A percentile compares a stretch with the other conserved stretches of the same genome.
phyloP scores from a whole-genome alignment of 2,113 vertebrate species.

The Potamarius usumacintae region DNA sequence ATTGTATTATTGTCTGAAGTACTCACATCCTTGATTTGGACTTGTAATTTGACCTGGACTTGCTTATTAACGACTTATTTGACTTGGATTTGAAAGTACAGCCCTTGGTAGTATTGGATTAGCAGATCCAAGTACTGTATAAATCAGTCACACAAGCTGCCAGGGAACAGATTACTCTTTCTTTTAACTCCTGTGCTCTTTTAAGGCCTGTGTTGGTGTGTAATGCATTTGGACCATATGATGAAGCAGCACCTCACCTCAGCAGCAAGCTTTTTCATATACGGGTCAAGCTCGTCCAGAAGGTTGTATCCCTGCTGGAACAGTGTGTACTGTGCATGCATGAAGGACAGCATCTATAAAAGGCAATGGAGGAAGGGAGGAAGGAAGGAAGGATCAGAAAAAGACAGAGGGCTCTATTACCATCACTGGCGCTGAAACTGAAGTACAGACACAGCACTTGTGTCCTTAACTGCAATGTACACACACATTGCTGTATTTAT shows the following conservation, averaged over 20 bases:
- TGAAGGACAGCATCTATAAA: slow-evolving; percentile 92
- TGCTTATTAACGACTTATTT: neutral
- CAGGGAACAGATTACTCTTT: slow-evolving; percentile 16
- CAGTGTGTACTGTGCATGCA: slow-evolving; percentile 94
- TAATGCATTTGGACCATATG: neutral
- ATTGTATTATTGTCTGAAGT: neutral
- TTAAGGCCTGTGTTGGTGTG: neutral
- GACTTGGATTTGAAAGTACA: neutral
- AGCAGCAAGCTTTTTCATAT: slow-evolving; percentile 91
- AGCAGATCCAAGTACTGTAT: neutral
- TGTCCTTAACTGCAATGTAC: neutral
- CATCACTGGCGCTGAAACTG: slow-evolving; percentile 8
- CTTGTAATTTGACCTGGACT: neutral
- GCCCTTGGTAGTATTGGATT: neutral
- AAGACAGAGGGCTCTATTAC: neutral
- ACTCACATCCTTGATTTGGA: neutral
- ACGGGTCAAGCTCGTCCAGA: slow-evolving; percentile 89
- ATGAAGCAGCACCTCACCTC: slow-evolving; percentile 74
- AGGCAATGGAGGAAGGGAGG: neutral
- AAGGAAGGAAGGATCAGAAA: neutral
- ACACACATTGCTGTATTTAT: too few relatives aligned
- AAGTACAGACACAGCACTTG: slow-evolving; percentile 70
- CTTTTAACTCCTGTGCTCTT: slow-evolving; percentile 1
- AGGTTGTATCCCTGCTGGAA: slow-evolving; percentile 96
- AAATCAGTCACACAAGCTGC: slow-evolving; percentile 7